phyloP scores from a whole-genome alignment of 1,140 invertebrate species.

The Trichonephila clavipes region DNA sequence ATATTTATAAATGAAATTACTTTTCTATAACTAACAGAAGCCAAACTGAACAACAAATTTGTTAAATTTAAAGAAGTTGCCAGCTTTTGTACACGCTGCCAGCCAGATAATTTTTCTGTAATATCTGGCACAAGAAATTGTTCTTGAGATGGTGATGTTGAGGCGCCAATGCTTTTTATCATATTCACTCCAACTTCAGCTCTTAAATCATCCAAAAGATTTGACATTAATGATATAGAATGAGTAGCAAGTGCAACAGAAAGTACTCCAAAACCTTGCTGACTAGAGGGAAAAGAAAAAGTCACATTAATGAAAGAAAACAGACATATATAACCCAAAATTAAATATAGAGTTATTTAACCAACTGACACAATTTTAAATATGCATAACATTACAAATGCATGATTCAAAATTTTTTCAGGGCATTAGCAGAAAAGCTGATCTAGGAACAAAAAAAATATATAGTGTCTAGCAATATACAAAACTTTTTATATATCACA shows the following conservation, averaged over 20 bases:
- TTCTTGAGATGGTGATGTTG: conserved; percentile 42
- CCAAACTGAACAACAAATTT: conserved; percentile 91
- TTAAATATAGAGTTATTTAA: background rate
- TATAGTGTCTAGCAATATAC: too few species aligned
- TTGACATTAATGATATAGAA: conserved; percentile 86
- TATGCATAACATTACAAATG: too few species aligned
- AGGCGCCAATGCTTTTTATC: conserved; percentile 42
- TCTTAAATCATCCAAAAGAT: conserved; percentile 86
- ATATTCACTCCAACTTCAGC: conserved; percentile 81
- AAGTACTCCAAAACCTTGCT: conserved; percentile 84
- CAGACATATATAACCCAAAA: background rate
- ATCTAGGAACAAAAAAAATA: too few species aligned
- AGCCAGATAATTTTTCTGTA: conserved; percentile 84
- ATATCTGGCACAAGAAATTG: conserved; percentile 67
- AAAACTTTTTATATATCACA: too few species aligned
- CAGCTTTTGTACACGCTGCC: conserved; percentile 86
- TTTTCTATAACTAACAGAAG: conserved; percentile 93
- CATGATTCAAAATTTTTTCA: too few species aligned
- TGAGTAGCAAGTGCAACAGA: conserved; percentile 90
- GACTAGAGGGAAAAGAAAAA: conserved; percentile 39
- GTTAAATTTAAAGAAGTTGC: conserved; percentile 86
- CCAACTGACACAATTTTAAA: too few species aligned
- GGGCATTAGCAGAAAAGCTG: too few species aligned
- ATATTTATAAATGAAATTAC: conserved; percentile 77
- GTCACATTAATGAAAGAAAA: background rate